Conservation (phyloP, 2,797 vertebrate species). For the Podarcis lilfordi region DNA sequence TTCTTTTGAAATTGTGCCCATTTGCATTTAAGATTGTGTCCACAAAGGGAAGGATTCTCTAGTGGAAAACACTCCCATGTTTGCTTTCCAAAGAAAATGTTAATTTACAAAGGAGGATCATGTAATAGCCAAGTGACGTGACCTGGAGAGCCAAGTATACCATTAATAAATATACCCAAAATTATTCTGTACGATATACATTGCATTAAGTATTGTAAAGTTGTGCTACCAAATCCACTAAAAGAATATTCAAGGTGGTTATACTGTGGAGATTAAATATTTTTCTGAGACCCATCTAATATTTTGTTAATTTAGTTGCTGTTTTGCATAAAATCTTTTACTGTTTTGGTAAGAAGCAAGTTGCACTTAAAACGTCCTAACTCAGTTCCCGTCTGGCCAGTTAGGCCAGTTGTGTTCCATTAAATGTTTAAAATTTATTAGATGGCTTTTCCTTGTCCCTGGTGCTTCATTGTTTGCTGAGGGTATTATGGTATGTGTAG, state of each 20-base stretch:
- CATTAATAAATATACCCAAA: not conserved
- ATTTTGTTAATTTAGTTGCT: conserved; percentile 56
- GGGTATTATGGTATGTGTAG: not conserved
- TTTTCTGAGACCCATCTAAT: conserved; percentile 65
- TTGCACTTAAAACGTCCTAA: conserved; percentile 26
- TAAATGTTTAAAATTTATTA: conserved; percentile 73
- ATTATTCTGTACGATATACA: conserved; percentile 50
- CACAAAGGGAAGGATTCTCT: conserved; percentile 8
- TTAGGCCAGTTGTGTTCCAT: conserved; percentile 61
- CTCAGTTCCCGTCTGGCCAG: conserved; percentile 57
- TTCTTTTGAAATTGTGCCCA: conserved; percentile 62
- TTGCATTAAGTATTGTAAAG: conserved; percentile 66
- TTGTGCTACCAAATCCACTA: conserved; percentile 54
- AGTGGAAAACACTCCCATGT: conserved; percentile 32
- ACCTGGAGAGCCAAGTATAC: conserved; percentile 35
- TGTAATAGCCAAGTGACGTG: conserved; percentile 45
- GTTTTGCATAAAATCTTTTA: conserved; percentile 37
- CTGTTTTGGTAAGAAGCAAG: conserved; percentile 51
- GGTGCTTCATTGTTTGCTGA: conserved; percentile 57
- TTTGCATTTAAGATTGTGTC: conserved; percentile 47
- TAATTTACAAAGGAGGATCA: conserved; percentile 45
- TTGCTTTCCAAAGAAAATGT: conserved; percentile 56
- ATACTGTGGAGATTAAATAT: conserved; percentile 69
- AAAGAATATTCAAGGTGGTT: conserved; percentile 53
- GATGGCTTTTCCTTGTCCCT: conserved; percentile 62